Base-by-base conservation (phyloP, 2,888 invertebrate genomes). In the Machimus rusticus region DNA sequence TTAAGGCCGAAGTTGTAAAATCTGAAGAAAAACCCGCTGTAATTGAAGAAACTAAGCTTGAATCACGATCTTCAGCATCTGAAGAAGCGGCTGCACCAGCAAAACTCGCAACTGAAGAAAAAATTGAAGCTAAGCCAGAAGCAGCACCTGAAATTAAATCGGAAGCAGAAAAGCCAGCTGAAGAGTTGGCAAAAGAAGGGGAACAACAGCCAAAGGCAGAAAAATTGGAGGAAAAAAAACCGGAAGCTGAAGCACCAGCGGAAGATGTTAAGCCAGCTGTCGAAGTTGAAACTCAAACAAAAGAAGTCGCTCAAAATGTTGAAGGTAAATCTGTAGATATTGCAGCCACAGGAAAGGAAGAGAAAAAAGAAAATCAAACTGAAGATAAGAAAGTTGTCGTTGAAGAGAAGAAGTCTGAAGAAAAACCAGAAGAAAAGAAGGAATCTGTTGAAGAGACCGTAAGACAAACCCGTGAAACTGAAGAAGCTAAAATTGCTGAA, bases 401-500 rank as follows among this genome's bases (percentile, higher is more conserved):
- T 43, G 81, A 87, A 51, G 31, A 90, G 88, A 88, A 89, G 46
- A 89, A 90, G 85, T 89, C 91, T 8, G 92, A 91, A 89, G 90
- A 90, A 16, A 91, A 91, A 87, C 76, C 82, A 16, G 89, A 89
- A 74, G 89, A 88, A 37, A 89, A 88, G 19, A 88, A 88, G 31
- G 89, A 90, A 90, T 89, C 90, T 89, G 88, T 90, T 89, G 89
- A 89, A 88, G 88, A 90, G 89, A 88, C 90, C 88, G 88, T 90
- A 89, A 89, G 91, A 89, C 89, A 89, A 90, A 86, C 91, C 91
- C 89, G 89, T 89, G 86, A 88, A 76, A 89, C 90, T 57, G 90
- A 89, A 86, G 89, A 89, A 81, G 88, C 88, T 9, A 89, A 88
- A 19, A 86, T 88, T 82, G 66, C 81, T 16, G 89, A 90, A 81